A percentile compares a stretch with the other conserved stretches of the same genome.
Evolutionary conservation across 2,113 vertebrate species (phyloP).

Genomic region (Notiomystis cincta): DNA sequence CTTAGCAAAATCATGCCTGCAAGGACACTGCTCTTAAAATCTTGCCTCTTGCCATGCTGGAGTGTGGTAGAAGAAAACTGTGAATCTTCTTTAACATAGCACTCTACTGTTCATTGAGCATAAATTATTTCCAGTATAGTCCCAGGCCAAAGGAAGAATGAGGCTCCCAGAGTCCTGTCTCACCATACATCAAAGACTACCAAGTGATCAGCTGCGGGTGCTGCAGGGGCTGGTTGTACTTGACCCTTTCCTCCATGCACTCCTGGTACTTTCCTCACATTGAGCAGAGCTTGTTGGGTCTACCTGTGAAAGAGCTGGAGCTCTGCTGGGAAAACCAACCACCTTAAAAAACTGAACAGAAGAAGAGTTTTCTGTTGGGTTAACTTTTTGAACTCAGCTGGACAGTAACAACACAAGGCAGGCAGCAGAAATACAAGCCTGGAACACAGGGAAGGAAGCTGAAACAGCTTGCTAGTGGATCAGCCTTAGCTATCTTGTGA

Average conservation of each 20-base stretch:
- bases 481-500: not conserved
- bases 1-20: not conserved
- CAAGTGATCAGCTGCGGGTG: accelerated
- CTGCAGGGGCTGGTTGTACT: accelerated
- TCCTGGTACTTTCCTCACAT: not conserved
- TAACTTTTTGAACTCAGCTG: not conserved
- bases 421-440: not conserved
- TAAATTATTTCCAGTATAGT: accelerated
- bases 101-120: not conserved
- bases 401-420: not conserved
- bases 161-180: not conserved
- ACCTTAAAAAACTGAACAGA: not conserved
- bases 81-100: not conserved
- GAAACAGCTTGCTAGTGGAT: not conserved
- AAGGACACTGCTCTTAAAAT: not conserved
- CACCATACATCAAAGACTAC: not conserved
- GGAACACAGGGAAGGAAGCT: not conserved
- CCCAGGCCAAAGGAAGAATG: not conserved
- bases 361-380: not conserved
- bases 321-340: not conserved
- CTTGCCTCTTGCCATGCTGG: not conserved
- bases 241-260: not conserved
- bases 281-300: not conserved
- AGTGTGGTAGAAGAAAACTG: not conserved
- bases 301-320: not conserved